Conservation (phyloP, 2,888 invertebrate species). For the Kuschelorhynchus macadamiae region DNA sequence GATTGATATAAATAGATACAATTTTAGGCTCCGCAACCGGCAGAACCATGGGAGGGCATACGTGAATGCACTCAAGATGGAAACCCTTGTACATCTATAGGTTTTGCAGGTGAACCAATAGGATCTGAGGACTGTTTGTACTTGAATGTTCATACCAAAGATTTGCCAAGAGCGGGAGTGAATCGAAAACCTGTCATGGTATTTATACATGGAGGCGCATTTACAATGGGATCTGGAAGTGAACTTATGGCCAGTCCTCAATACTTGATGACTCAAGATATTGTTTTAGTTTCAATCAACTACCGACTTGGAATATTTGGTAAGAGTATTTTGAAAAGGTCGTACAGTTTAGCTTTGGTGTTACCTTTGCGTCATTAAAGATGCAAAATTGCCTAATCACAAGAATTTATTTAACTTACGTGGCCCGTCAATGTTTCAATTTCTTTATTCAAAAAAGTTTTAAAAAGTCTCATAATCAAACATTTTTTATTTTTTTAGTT, state of each 20-base stretch:
- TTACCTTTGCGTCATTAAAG: no score
- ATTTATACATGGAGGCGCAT: slow-evolving; percentile 71
- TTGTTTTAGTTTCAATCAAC: slow-evolving; percentile 68
- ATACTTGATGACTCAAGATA: slow-evolving; percentile 68
- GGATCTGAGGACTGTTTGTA: slow-evolving; percentile 61
- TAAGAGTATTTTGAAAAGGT: no score
- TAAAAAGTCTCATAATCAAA: no score
- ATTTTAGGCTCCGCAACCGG: slow-evolving; percentile 54
- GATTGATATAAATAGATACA: no score
- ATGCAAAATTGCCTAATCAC: no score
- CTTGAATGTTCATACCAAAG: slow-evolving; percentile 59
- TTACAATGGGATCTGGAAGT: slow-evolving; percentile 66
- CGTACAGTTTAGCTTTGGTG: no score
- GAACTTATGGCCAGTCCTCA: slow-evolving; percentile 64
- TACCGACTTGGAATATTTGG: slow-evolving; percentile 69
- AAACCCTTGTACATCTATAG: slow-evolving; percentile 52
- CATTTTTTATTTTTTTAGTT: no score
- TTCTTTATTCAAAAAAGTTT: no score
- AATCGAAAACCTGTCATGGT: slow-evolving; percentile 64
- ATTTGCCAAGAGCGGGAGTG: slow-evolving; percentile 4
- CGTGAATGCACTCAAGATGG: slow-evolving; percentile 56
- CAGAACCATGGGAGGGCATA: slow-evolving; percentile 55
- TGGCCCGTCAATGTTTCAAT: no score
- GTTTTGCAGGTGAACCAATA: slow-evolving; percentile 18
- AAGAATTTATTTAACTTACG: no score